Conservation (phyloP, 1,140 invertebrate genomes). For the Penaeus indicus region DNA sequence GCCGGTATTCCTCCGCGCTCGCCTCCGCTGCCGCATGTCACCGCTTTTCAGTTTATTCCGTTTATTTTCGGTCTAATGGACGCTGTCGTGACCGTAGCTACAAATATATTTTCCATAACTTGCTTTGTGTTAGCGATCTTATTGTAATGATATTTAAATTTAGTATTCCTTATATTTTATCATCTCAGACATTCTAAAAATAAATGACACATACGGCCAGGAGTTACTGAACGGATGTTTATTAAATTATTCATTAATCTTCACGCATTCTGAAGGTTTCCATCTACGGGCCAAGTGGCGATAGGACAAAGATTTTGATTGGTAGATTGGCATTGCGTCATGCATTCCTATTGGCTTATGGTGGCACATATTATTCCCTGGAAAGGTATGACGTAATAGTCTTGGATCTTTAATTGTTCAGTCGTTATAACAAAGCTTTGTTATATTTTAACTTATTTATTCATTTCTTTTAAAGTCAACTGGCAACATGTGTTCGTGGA, state of each 20-base stretch:
- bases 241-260: conserved; percentile 57
- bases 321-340: conserved; percentile 20
- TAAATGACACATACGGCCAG: too few species aligned
- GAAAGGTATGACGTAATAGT: conserved; percentile 56
- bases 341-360: conserved; percentile 40
- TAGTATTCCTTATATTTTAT: too few species aligned
- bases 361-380: conserved; percentile 40
- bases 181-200: not conserved
- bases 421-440: not conserved
- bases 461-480: not conserved
- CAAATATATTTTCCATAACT: not conserved
- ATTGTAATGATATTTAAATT: too few species aligned
- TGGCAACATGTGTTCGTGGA: too few species aligned
- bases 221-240: conserved; percentile 44
- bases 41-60: conserved; percentile 45
- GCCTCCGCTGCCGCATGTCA: conserved; percentile 7
- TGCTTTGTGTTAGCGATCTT: too few species aligned
- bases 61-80: conserved; percentile 24
- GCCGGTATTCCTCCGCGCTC: conserved; percentile 48
- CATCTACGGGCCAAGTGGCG: conserved; percentile 23
- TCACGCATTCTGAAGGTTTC: not conserved
- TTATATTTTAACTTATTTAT: not conserved
- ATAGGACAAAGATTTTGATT: conserved; percentile 34
- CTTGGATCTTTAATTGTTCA: conserved; percentile 17
- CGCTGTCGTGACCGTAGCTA: not conserved